Percentiles rank a stretch among this genome's conserved stretches.
These are phyloP conservation scores for Labia minor DNA, from an alignment of 2,888 invertebrate genomes.

Conservation along the genomic window DNA sequence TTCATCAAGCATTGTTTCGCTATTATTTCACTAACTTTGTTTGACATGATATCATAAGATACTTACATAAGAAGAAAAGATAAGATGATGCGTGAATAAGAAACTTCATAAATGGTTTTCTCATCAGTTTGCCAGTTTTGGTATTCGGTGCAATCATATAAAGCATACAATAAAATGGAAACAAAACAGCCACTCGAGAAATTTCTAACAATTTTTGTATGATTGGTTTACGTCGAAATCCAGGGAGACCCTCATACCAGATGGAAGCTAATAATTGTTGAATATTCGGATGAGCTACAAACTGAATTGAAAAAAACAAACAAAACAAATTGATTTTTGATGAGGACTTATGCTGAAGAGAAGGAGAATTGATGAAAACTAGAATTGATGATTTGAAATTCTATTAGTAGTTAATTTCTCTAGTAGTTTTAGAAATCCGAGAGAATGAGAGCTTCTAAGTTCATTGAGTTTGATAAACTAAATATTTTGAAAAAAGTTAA, in stretches of 20 bases:
- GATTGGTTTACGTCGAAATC: conserved; percentile 73
- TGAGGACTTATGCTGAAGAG: neutral
- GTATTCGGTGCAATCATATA: conserved; percentile 81
- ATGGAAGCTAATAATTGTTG: conserved; percentile 83
- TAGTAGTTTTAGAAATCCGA: too few species aligned
- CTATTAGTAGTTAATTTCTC: too few species aligned
- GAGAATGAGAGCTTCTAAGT: too few species aligned
- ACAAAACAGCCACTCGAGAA: conserved; percentile 63
- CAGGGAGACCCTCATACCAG: conserved; percentile 93
- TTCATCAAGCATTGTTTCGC: too few species aligned
- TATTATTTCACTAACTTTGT: too few species aligned
- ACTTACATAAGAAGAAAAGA: conserved; percentile 83
- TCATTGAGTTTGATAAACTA: too few species aligned
- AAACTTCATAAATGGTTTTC: conserved; percentile 95
- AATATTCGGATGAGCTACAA: conserved; percentile 90
- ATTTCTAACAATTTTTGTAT: conserved; percentile 62
- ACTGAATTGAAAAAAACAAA: conserved; percentile 42
- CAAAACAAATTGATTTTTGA: neutral
- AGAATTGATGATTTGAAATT: neutral
- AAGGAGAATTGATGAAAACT: too few species aligned
- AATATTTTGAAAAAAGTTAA: too few species aligned
- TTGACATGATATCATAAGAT: conserved; percentile 17
- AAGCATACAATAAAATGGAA: conserved; percentile 74
- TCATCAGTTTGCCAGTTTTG: conserved; percentile 66
- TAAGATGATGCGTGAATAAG: conserved; percentile 90